A percentile compares a stretch with the other conserved stretches of the same genome.
phyloP scores from a whole-genome alignment of 2,888 invertebrate genomes.

The Syritta pipiens region DNA sequence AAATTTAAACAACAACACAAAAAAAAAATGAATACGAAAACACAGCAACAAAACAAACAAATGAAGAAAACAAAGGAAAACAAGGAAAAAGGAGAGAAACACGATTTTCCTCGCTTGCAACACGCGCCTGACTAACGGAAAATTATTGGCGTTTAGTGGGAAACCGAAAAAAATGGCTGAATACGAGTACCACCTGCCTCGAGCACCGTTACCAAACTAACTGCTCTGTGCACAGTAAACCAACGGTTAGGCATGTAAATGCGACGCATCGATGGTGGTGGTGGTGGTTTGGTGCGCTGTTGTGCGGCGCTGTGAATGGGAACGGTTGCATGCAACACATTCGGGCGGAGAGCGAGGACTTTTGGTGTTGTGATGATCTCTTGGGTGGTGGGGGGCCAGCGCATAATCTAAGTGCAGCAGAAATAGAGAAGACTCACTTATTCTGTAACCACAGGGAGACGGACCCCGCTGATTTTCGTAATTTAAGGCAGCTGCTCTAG shows the following conservation, averaged over 20 bases:
- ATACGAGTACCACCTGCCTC: slow-evolving; percentile 27
- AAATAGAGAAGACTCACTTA: too few relatives aligned
- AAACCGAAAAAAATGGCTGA: slow-evolving; percentile 15
- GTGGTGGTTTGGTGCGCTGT: slow-evolving; percentile 25
- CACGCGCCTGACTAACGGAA: slow-evolving; percentile 16
- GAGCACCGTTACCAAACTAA: slow-evolving; percentile 57
- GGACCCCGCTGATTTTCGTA: too few relatives aligned
- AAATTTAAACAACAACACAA: not conserved
- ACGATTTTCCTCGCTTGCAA: slow-evolving; percentile 9
- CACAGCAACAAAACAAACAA: slow-evolving; percentile 9
- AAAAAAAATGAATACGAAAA: slow-evolving; percentile 6
- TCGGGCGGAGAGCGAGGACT: not conserved
- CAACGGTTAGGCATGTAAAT: slow-evolving; percentile 14
- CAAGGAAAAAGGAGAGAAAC: slow-evolving; percentile 37
- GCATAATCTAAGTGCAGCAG: too few relatives aligned
- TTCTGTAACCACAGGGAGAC: too few relatives aligned
- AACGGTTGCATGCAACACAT: slow-evolving; percentile 43
- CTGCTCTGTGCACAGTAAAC: slow-evolving; percentile 20
- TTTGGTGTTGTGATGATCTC: slow-evolving; percentile 1
- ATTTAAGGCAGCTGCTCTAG: too few relatives aligned
- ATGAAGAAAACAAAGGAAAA: slow-evolving; percentile 34
- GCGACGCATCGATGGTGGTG: not conserved
- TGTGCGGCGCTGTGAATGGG: too few relatives aligned
- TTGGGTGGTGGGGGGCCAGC: too few relatives aligned
- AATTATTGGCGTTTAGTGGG: not conserved